Evolutionary conservation across 2,888 invertebrate genomes (phyloP).

Genomic region (Apamea epomidion): DNA sequence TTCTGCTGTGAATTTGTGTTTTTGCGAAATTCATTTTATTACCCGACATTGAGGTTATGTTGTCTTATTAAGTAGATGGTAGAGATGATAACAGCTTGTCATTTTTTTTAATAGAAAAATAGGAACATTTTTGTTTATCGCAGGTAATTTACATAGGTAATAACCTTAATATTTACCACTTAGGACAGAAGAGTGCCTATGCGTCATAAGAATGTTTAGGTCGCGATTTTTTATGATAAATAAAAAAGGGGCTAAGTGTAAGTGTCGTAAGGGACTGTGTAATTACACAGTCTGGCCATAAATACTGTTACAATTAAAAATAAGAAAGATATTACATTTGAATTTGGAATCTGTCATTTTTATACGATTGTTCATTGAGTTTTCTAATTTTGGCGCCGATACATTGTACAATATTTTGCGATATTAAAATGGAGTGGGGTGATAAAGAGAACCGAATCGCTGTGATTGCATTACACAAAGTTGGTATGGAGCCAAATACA

Average conservation of each 20-base stretch:
- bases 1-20: background rate
- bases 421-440: no score
- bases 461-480: no score
- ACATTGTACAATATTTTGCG: no score
- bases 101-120: constrained; percentile 9
- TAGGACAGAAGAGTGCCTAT: background rate
- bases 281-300: no score
- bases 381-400: no score
- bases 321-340: no score
- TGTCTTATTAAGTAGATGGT: background rate
- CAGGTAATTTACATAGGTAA: constrained; percentile 13
- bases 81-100: background rate
- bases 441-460: no score
- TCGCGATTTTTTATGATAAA: background rate
- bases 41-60: constrained; percentile 23
- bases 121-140: constrained; percentile 2
- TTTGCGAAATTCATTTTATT: constrained; percentile 6
- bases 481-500: no score
- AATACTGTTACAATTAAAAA: no score
- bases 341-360: no score
- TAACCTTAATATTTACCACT: constrained; percentile 41
- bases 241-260: background rate
- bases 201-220: background rate
- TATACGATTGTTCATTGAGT: no score
- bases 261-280: no score